These are phyloP conservation scores for Osmerus eperlanus DNA, from an alignment of 2,113 vertebrate genomes.

Conservation along the genomic window DNA sequence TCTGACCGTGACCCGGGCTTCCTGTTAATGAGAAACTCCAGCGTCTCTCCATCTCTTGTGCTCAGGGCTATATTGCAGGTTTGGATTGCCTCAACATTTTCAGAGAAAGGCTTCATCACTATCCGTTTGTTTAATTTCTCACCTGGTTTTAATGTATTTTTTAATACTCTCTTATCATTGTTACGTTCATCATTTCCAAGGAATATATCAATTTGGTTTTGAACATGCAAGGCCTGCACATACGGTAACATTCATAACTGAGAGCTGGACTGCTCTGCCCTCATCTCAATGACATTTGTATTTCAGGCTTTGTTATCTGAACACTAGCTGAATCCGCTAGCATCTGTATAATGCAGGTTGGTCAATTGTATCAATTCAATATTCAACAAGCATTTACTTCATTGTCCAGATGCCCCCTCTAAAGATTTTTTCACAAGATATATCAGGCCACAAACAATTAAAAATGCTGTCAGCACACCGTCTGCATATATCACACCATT, in stretches of 20 bases:
- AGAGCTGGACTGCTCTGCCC: neutral
- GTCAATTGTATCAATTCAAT: constrained; percentile 14
- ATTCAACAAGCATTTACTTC: constrained; percentile 14
- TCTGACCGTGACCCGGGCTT: constrained; percentile 33
- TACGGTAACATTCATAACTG: neutral
- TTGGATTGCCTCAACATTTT: constrained; percentile 34
- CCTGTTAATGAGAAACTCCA: constrained; percentile 56
- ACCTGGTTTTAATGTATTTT: constrained; percentile 3
- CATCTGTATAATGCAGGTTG: constrained; percentile 5
- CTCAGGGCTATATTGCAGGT: constrained; percentile 37
- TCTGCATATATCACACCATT: constrained; percentile 32
- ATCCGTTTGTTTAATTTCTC: constrained; percentile 18
- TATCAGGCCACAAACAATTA: constrained; percentile 21
- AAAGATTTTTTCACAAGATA: constrained; percentile 30
- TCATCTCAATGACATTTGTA: neutral
- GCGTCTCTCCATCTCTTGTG: constrained; percentile 41
- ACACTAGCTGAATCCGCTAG: constrained; percentile 5
- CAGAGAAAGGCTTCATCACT: constrained; percentile 10
- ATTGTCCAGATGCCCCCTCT: constrained; percentile 35
- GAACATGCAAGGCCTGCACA: neutral
- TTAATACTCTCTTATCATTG: constrained; percentile 27
- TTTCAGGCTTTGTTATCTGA: neutral
- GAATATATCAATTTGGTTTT: constrained; percentile 15
- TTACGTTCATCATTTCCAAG: constrained; percentile 12
- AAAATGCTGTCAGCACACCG: constrained; percentile 31